These are phyloP conservation scores for Lycia hirtaria DNA, from an alignment of 2,888 invertebrate species.

Conservation along the genomic window DNA sequence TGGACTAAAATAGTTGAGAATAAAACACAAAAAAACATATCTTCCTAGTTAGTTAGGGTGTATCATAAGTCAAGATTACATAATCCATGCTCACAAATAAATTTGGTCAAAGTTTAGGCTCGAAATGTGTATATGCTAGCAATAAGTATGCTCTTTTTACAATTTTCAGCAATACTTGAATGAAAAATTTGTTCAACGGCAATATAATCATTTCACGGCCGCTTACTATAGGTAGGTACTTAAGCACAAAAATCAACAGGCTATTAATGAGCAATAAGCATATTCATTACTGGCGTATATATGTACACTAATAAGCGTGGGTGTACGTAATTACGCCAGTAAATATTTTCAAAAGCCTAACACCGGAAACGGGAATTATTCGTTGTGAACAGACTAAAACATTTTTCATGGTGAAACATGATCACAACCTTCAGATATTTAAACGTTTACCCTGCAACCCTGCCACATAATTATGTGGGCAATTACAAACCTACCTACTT, in stretches of 20 bases:
- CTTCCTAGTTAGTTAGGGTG: too few species aligned
- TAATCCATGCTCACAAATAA: background rate
- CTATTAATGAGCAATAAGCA: too few species aligned
- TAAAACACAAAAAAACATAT: too few species aligned
- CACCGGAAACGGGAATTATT: background rate
- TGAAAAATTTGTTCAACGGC: too few species aligned
- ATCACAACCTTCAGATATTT: slow-evolving; percentile 41
- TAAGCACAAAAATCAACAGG: too few species aligned
- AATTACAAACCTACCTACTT: slow-evolving; percentile 19
- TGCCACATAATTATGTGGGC: slow-evolving; percentile 20
- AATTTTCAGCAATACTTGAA: too few species aligned
- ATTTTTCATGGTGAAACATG: slow-evolving; percentile 20
- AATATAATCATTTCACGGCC: too few species aligned
- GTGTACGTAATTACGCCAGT: background rate
- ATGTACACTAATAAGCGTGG: background rate
- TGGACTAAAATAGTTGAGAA: background rate
- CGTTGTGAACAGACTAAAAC: slow-evolving; percentile 13
- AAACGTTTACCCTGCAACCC: slow-evolving; percentile 38
- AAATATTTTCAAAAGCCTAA: background rate
- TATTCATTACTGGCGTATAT: too few species aligned
- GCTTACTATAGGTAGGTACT: too few species aligned
- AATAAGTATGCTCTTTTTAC: background rate
- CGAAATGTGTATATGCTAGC: background rate
- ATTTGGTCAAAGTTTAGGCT: background rate
- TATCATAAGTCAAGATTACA: too few species aligned